phyloP scores from a whole-genome alignment of 2,888 invertebrate species.

The Agrenia bidenticulata region DNA sequence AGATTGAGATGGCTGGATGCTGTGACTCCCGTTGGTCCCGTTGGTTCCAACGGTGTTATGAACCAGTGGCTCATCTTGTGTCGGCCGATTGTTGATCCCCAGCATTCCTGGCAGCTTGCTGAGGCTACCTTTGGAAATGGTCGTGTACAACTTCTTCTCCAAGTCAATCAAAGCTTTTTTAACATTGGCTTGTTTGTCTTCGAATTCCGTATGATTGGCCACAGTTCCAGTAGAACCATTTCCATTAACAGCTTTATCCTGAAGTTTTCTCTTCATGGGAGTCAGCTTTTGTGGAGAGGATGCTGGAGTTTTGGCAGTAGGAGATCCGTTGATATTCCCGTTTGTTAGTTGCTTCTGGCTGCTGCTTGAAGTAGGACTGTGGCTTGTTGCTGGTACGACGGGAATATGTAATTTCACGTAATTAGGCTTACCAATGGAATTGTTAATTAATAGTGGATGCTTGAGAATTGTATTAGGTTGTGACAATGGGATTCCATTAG shows the following conservation, averaged over 20 bases:
- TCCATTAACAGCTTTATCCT: not conserved
- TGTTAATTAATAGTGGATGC: constrained; percentile 14
- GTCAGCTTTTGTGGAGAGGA: not conserved
- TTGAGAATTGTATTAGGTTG: constrained; percentile 22
- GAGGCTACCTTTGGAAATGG: not conserved
- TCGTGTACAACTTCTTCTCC: constrained; percentile 24
- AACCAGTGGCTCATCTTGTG: not conserved
- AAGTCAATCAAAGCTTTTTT: constrained; percentile 32
- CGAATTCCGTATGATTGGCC: constrained; percentile 1
- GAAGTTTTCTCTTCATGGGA: not conserved
- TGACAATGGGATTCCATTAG: not conserved
- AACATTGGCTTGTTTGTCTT: constrained; percentile 27
- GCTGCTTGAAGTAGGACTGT: not conserved
- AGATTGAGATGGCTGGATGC: not conserved
- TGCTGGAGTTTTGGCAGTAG: not conserved
- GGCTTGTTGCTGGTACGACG: not conserved
- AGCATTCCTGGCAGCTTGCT: not conserved
- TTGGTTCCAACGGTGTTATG: not conserved
- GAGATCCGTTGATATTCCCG: not conserved
- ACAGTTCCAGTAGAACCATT: not conserved
- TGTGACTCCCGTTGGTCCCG: not conserved
- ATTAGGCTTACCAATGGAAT: constrained; percentile 5
- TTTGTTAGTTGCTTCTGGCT: not conserved
- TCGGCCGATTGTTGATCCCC: not conserved
- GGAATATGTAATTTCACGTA: not conserved